Conservation (phyloP, 2,888 invertebrate species). For the Cephus spinipes region DNA sequence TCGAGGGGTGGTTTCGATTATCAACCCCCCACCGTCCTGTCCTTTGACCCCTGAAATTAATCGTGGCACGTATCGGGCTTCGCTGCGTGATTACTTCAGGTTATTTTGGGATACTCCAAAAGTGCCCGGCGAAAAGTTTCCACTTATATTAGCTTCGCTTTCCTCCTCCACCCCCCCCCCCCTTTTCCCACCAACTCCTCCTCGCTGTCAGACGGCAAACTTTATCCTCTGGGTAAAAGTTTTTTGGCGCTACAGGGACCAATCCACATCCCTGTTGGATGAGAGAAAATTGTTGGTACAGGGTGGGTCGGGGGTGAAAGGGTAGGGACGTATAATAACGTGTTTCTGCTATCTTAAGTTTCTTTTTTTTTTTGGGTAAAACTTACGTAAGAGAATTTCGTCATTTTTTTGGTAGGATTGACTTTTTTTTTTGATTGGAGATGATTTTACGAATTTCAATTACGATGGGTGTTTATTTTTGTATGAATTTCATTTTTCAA, state of each 20-base stretch:
- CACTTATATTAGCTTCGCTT: conserved; percentile 39
- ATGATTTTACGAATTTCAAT: not conserved
- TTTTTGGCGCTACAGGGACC: not conserved
- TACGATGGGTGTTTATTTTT: not conserved
- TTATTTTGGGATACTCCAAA: conserved; percentile 48
- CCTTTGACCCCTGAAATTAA: conserved; percentile 8
- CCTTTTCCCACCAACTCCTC: not conserved
- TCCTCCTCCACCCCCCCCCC: not conserved
- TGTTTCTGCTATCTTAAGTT: not conserved
- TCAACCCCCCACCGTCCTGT: not conserved
- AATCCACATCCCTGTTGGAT: not conserved
- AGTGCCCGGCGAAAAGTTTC: conserved; percentile 38
- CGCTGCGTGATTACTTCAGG: conserved; percentile 42
- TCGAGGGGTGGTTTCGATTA: not conserved
- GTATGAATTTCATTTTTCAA: not conserved
- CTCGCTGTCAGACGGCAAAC: not conserved
- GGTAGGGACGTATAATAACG: not conserved
- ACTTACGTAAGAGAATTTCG: not conserved
- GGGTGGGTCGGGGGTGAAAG: not conserved
- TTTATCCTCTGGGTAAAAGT: conserved; percentile 4
- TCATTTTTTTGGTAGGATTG: not conserved
- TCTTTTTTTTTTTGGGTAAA: not conserved
- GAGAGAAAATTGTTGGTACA: not conserved
- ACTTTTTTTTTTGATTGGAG: not conserved
- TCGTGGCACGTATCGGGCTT: conserved; percentile 36